Percentiles rank a stretch among this genome's conserved stretches.
These are phyloP conservation scores for Deroplatys truncata DNA, from an alignment of 2,888 invertebrate genomes.

Conservation along the genomic window DNA sequence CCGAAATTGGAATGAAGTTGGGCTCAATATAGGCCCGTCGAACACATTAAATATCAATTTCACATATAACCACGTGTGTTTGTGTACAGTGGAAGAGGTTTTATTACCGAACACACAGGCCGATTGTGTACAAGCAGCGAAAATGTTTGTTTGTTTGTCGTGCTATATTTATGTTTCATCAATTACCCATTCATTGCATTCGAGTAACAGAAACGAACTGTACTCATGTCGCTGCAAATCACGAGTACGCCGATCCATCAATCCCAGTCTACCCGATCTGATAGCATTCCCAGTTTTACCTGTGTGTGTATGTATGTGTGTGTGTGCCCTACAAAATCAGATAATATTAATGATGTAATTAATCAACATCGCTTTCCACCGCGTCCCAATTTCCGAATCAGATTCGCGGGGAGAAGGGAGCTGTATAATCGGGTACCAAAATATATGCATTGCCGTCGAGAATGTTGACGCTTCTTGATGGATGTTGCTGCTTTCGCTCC, in stretches of 20 bases:
- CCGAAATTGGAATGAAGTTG: neutral
- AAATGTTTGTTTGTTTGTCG: neutral
- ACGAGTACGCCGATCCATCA: conserved; percentile 13
- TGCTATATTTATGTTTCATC: conserved; percentile 7
- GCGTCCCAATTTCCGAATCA: conserved; percentile 13
- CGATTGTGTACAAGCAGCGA: neutral
- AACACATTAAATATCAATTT: neutral
- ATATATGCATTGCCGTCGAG: conserved; percentile 7
- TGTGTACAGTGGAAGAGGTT: neutral
- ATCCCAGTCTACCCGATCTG: neutral
- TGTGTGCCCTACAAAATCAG: conserved; percentile 14
- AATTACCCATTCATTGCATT: conserved; percentile 15
- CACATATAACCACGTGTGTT: neutral
- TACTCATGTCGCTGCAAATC: neutral
- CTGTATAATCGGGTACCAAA: conserved; percentile 12
- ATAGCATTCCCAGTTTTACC: conserved; percentile 6
- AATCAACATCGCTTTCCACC: conserved; percentile 14
- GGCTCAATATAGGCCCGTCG: neutral
- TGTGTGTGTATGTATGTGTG: neutral
- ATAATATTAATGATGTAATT: conserved; percentile 13
- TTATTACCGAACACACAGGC: neutral
- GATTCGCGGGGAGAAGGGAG: neutral
- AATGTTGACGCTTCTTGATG: conserved; percentile 10
- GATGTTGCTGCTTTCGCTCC: neutral
- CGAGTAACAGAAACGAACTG: neutral